Base-by-base conservation (phyloP, 2,113 vertebrate genomes). In the Alligator mississippiensis region DNA sequence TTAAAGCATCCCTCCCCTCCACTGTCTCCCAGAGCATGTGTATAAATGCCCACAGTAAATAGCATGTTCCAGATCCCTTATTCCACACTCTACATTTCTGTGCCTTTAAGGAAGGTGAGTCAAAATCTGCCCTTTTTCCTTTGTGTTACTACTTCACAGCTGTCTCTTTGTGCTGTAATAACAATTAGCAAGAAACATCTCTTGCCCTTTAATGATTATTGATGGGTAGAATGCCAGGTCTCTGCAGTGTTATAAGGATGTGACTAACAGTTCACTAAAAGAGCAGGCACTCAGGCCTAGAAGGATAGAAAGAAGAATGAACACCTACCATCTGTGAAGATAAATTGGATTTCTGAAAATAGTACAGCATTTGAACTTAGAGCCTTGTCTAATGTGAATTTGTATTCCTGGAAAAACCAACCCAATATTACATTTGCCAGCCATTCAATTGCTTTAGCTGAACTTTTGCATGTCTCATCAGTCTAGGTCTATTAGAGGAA, bases 271-370 rank as follows among this genome's bases (percentile, higher is more conserved):
- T 34, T 78, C 47, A 8, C 0, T 0, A 17, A 74, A 85, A 63
- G n/a, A 22, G n/a, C 11, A 59, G 74, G 14, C 1, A 0, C 61
- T 0, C 2, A 34, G 57, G 28, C 60, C 0, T 1, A 68, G 58
- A 7, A 55, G 63, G 59, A 58, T 83, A 82, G 77, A 24, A 61
- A 2, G 5, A 64, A 74, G 15, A 74, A 47, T 47, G 47, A 47
- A 28, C n/a, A 57, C 21, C 0, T 3, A 75, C 80, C 59, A 77
- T 14, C 77, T 55, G 38, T n/a, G 85, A 80, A 80, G 64, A 77
- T 22, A 89, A 76, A 91, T 4, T 25, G 3, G 4, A 21, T 61
- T 90, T 90, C 83, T 89, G 89, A 92, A 90, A 83, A 85, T 5
- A 87, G 54, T 0, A 0, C 38, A 38, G 13, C 12, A 27, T 72